Evolutionary conservation across 2,113 vertebrate genomes (phyloP), one percentile per base, ranked within the genome.

Genomic region (Ranitomeya imitator): DNA sequence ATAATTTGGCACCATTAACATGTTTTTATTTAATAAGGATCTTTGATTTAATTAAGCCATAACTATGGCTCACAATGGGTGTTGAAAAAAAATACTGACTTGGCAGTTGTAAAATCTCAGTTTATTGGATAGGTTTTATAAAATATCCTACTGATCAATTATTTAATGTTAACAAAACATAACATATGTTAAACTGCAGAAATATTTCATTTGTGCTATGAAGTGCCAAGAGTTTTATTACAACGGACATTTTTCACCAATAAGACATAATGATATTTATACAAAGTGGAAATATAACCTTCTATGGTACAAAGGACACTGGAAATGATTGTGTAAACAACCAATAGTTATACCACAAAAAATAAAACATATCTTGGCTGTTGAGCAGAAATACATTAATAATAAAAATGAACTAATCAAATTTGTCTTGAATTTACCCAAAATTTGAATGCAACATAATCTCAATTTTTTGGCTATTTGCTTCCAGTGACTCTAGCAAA

Each of bases 191-290:
- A 85, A 85, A 59, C 74, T 67, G 73, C 74, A 85, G 23, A 31
- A 6, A 51, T 54, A 59, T 85, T 37, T 23, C 57, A 85, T 73
- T 85, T 57, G 51, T 55, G 65, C 57, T 59, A 51, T 73, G 65
- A 23, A 31, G 16, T 54, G 52, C 83, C 65, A 71, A 85, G 67
- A 73, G 73, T 31, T 57, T 74, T 85, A 67, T 73, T 85, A 59
- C 83, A 23, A 57, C 63, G 73, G 83, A 85, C 83, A 85, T 85
- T 73, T 73, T 84, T 74, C 52, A 19, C 65, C 18, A 73, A 73
- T 84, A 84, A 4, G 45, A 26, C 63, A 37, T 54, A 12, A 37
- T 73, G 83, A 73, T 85, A 85, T 85, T 77, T 85, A 85, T 31
- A 76, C 26, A 12, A 57, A 21, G 74, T 86, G 73, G 18, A 78